Conservation (phyloP, 1,140 invertebrate species). For the Orchesella cincta region DNA sequence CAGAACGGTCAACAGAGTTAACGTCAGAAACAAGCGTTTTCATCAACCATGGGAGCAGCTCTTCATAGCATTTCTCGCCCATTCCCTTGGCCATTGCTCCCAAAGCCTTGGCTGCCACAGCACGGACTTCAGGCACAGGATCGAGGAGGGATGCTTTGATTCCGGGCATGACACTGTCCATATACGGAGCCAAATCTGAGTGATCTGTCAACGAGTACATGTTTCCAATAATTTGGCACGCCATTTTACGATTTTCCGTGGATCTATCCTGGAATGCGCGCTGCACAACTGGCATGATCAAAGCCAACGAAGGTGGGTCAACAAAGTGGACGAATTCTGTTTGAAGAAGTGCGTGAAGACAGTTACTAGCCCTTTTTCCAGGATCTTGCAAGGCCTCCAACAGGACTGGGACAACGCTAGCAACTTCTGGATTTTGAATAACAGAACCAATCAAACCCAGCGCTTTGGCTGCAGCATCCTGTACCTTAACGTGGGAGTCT, state of each 20-base stretch:
- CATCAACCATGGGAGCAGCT: constrained; percentile 96
- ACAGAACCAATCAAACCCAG: constrained; percentile 96
- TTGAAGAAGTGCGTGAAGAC: constrained; percentile 87
- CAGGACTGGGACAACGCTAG: constrained; percentile 56
- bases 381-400: constrained; percentile 89
- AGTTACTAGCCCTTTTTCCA: constrained; percentile 88
- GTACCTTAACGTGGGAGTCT: constrained; percentile 98
- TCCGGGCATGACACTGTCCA: constrained; percentile 94
- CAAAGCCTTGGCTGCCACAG: constrained; percentile 87
- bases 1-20: constrained; percentile 93
- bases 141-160: constrained; percentile 94
- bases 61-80: constrained; percentile 93
- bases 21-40: constrained; percentile 93
- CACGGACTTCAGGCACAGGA: constrained; percentile 94
- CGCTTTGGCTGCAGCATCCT: constrained; percentile 92
- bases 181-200: constrained; percentile 95
- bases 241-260: constrained; percentile 97
- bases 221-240: constrained; percentile 98
- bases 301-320: constrained; percentile 94
- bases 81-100: constrained; percentile 97
- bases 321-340: constrained; percentile 99
- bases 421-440: constrained; percentile 97
- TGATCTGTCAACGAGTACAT: constrained; percentile 99
- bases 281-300: constrained; percentile 99
- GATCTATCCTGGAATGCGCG: constrained; percentile 94